Conservation (phyloP, 2,888 invertebrate species). For the Thymelicus acteon region DNA sequence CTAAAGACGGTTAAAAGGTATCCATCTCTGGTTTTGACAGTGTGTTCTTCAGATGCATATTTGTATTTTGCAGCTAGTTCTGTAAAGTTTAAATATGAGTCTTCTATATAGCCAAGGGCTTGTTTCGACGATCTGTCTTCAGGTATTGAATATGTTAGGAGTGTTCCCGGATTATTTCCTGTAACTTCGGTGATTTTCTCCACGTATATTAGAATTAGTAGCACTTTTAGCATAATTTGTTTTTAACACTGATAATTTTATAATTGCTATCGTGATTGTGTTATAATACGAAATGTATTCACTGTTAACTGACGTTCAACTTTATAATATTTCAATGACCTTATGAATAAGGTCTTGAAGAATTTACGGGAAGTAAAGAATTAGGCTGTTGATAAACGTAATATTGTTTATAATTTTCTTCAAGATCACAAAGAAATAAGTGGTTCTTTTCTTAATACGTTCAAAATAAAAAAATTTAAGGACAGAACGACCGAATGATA, state of each 20-base stretch:
- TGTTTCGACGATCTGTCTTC: slow-evolving; percentile 61
- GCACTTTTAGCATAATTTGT: slow-evolving; percentile 46
- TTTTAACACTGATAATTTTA: slow-evolving; percentile 37
- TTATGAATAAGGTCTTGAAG: slow-evolving; percentile 62
- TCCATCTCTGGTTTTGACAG: slow-evolving; percentile 54
- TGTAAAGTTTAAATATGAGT: slow-evolving; percentile 59
- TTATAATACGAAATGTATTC: slow-evolving; percentile 58
- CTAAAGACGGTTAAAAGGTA: slow-evolving; percentile 51
- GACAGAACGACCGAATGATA: slow-evolving; percentile 19
- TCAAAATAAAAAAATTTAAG: not conserved
- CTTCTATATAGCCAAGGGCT: slow-evolving; percentile 65
- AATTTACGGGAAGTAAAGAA: slow-evolving; percentile 44
- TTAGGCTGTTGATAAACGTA: slow-evolving; percentile 18
- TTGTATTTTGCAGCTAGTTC: slow-evolving; percentile 51
- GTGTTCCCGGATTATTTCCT: slow-evolving; percentile 43
- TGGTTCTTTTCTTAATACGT: not conserved
- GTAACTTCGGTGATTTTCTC: slow-evolving; percentile 11
- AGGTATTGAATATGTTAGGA: slow-evolving; percentile 59
- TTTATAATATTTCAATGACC: slow-evolving; percentile 75
- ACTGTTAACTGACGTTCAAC: slow-evolving; percentile 61
- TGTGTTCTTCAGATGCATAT: slow-evolving; percentile 47
- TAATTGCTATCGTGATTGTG: slow-evolving; percentile 54
- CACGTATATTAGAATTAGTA: slow-evolving; percentile 41
- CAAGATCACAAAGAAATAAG: not conserved
- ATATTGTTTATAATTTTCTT: slow-evolving; percentile 17